phyloP scores from a whole-genome alignment of 2,797 vertebrate species.

The Gadopsis marmoratus region DNA sequence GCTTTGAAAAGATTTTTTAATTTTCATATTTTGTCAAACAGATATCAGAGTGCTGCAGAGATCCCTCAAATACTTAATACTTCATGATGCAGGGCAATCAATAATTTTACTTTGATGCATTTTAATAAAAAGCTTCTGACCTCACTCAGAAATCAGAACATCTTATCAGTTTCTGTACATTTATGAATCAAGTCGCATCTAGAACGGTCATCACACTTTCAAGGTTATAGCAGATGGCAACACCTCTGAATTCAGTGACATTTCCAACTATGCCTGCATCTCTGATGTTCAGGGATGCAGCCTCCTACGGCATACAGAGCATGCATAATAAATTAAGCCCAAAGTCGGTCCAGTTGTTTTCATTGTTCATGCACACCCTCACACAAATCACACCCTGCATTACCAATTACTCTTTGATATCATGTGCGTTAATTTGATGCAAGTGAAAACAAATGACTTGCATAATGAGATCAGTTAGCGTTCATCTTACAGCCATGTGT shows the following conservation, averaged over 20 bases:
- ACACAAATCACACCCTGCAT: not conserved
- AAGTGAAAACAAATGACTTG: not conserved
- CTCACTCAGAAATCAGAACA: not conserved
- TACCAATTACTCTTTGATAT: not conserved
- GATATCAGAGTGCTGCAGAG: constrained; percentile 9
- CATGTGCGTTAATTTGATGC: not conserved
- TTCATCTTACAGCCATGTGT: not conserved
- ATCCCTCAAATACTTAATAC: constrained; percentile 35
- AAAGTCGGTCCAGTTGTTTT: not conserved
- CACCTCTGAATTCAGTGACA: constrained; percentile 44
- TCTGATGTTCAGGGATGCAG: constrained; percentile 43
- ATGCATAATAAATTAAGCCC: constrained; percentile 42
- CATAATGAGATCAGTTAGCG: not conserved
- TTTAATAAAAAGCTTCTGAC: constrained; percentile 16
- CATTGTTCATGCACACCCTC: constrained; percentile 15
- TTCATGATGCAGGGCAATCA: constrained; percentile 29
- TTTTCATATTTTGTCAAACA: constrained; percentile 36
- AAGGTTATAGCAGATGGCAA: constrained; percentile 17
- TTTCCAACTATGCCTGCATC: constrained; percentile 38
- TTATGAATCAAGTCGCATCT: not conserved
- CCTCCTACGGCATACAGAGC: not conserved
- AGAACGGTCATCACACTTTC: not conserved
- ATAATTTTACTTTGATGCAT: constrained; percentile 45
- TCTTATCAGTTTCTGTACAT: not conserved
- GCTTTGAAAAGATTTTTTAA: constrained; percentile 29